Evolutionary conservation across 2,888 invertebrate genomes (phyloP), one percentile per base, ranked within the genome.

Genomic region (Dicyrtoma fusca): DNA sequence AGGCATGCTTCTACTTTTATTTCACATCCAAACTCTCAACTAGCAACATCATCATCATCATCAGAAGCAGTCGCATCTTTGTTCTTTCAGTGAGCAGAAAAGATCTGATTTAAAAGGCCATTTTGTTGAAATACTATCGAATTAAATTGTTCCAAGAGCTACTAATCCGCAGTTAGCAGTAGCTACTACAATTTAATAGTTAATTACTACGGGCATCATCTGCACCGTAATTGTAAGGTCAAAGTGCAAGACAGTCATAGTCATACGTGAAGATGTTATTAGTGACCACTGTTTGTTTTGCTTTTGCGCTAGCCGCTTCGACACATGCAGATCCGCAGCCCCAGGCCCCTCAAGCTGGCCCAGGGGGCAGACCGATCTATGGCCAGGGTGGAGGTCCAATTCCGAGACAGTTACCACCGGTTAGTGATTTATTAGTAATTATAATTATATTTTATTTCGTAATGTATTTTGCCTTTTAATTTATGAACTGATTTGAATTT

Each of bases 361-460:
- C 49, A 19, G 70, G 70, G 3, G 19, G 62, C 0, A 45, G 70
- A 26, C 70, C 70, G 6, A 51, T 69, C 49, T 69, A 69, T 23
- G 61, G n/a, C 6, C 19, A 19, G 6, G 17, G 17, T 14, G 62
- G 51, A 53, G 59, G 55, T 6, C 26, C 21, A 47, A 17, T 25
- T 11, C 69, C 45, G 13, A 26, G 70, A 53, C 59, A 59, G 21
- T n/a, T n/a, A n/a, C 70, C 62, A 13, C 70, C 62, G 70, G 70
- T 59, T 34, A 2, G 34, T 34, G 8, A 8, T 34, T 34, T 34
- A 34, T 34, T 34, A 34, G 34, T 59, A 14, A 59, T 3, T 8
- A 59, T 25, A 59, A 34, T 14, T 6, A 59, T 25, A 59, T 25
- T 2, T 21, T 25, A 13, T 34, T 14, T 21, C n/a, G n/a, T 25